These are phyloP conservation scores for Limnephilus rhombicus DNA, from an alignment of 2,888 invertebrate species.

Conservation along the genomic window DNA sequence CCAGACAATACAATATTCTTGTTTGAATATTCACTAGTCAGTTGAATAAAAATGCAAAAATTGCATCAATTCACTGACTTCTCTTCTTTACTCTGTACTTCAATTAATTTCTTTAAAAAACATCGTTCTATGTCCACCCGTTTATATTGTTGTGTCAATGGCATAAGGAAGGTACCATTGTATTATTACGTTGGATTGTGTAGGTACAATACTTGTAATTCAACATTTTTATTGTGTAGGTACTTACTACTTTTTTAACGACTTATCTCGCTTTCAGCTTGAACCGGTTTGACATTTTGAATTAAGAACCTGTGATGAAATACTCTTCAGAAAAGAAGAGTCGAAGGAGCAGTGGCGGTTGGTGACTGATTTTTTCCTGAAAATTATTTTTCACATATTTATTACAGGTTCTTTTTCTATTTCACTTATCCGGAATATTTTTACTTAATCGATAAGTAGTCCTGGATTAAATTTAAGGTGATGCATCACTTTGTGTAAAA, in stretches of 20 bases:
- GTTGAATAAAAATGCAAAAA: too few species aligned
- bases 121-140: neutral
- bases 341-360: neutral
- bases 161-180: neutral
- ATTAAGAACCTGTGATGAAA: conserved; percentile 34
- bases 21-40: too few species aligned
- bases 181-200: neutral
- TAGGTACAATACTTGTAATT: neutral
- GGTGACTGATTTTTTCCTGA: neutral
- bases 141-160: neutral
- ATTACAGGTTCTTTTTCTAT: too few species aligned
- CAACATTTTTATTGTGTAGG: neutral
- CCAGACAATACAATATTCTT: too few species aligned
- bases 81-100: too few species aligned
- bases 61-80: too few species aligned
- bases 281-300: conserved; percentile 28
- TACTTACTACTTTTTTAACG: neutral
- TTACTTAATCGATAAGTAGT: too few species aligned
- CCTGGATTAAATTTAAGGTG: too few species aligned
- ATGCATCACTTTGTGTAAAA: too few species aligned
- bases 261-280: conserved; percentile 23
- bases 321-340: conserved; percentile 7
- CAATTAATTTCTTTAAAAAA: neutral
- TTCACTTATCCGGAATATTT: too few species aligned
- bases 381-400: neutral